Base-by-base conservation (phyloP, 2,113 vertebrate genomes). In the Physeter macrocephalus region DNA sequence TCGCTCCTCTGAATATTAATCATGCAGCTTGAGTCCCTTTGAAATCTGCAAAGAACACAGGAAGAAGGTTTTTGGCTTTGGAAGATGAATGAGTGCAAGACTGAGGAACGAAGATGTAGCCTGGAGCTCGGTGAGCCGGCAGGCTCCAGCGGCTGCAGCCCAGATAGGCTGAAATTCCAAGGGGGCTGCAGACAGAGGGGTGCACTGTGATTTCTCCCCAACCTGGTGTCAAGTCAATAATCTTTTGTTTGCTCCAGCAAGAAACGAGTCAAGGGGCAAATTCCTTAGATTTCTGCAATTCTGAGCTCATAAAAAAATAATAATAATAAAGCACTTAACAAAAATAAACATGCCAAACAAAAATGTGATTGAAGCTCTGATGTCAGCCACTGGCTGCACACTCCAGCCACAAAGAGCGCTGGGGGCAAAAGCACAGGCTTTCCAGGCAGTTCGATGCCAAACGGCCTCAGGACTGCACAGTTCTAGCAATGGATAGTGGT, bases 241-340 rank as follows among this genome's bases (percentile, higher is more conserved):
- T 82, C 39, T 95, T 96, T 94, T 95, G 96, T 98, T 98, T 96
- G 78, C 15, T 71, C 89, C 75, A 6, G 3, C 61, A 95, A 96
- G 93, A 97, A 78, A 97, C 2, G 67, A 96, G 89, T 97, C 96
- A 84, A 95, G 97, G 97, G 97, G 97, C 49, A 94, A 74, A 98
- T 97, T 96, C 95, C 3, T 6, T 23, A 43, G 78, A 91, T 96
- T 97, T 88, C 82, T n/a, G 69, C 46, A 97, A 93, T 52, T 90
- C 72, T 25, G 66, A 96, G 90, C 94, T 96, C 96, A 96, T 95
- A 96, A 95, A 92, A 95, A 21, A 57, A 57, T 2, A 80, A 83
- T 8, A 77, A 82, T 88, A 89, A 69, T 83, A 78, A 69, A 87
- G 59, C 3, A 4, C 86, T 89, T 66, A 41, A 90, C 43, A 82